Evolutionary conservation across 1,140 invertebrate genomes (phyloP).

Genomic region (Triops cancriformis): DNA sequence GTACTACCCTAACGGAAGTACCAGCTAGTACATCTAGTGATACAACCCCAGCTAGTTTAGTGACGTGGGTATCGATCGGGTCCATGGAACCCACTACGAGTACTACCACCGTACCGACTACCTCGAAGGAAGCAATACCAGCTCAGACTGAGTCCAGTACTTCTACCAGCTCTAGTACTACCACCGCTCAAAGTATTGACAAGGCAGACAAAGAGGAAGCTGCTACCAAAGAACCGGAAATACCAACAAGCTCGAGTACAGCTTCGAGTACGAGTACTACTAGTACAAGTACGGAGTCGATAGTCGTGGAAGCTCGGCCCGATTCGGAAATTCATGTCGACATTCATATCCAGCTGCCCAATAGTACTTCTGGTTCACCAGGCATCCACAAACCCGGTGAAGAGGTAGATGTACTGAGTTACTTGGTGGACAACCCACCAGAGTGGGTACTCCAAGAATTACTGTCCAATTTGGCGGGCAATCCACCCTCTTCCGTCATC

Average conservation of each 20-base stretch:
- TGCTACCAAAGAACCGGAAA: not conserved
- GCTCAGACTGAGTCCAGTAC: not conserved
- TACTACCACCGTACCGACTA: not conserved
- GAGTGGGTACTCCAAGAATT: slow-evolving; percentile 28
- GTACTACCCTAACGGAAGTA: not conserved
- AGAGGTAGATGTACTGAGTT: slow-evolving; percentile 20
- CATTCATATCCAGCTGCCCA: not conserved
- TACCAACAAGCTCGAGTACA: not conserved
- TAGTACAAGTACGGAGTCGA: not conserved
- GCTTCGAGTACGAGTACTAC: not conserved
- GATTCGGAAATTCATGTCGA: not conserved
- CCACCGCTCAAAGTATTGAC: not conserved
- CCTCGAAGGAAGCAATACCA: not conserved
- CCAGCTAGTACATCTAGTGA: not conserved
- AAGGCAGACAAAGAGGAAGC: not conserved
- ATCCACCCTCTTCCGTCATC: not conserved
- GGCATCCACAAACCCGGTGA: not conserved
- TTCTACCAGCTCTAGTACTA: not conserved
- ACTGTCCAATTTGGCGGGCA: slow-evolving; percentile 16
- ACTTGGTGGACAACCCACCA: slow-evolving; percentile 28
- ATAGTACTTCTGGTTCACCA: not conserved
- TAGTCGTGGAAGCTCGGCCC: not conserved
- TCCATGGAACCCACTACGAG: not conserved
- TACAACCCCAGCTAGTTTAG: not conserved
- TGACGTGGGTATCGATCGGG: not conserved